Conservation (phyloP, 2,797 vertebrate species). For the Zonotrichia albicollis region DNA sequence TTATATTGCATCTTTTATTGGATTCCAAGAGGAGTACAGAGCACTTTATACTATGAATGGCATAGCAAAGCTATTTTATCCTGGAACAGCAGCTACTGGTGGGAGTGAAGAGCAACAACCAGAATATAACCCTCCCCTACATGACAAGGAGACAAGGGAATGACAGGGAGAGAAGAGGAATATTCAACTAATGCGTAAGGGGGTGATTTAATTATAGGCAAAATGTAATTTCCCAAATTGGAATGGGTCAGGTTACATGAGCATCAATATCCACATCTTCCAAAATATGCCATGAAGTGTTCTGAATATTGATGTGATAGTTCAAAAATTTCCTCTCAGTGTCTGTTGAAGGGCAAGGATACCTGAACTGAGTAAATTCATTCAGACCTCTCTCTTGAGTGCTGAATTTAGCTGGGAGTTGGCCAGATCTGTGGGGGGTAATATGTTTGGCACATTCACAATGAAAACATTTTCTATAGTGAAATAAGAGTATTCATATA, state of each 20-base stretch:
- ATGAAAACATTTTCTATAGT: conserved; percentile 41
- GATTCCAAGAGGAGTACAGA: conserved; percentile 40
- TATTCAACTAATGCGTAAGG: background rate
- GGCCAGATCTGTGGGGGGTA: conserved; percentile 32
- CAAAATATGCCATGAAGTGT: conserved; percentile 16
- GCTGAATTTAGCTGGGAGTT: conserved; percentile 32
- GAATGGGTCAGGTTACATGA: conserved; percentile 19
- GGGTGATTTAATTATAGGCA: conserved; percentile 37
- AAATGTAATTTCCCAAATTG: conserved; percentile 58
- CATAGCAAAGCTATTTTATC: conserved; percentile 44
- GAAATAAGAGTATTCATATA: conserved; percentile 47
- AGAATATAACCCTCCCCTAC: conserved; percentile 19
- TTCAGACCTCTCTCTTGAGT: conserved; percentile 3
- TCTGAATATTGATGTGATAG: conserved; percentile 39
- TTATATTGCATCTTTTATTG: conserved; percentile 50
- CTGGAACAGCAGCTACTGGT: conserved; percentile 59
- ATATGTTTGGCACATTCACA: conserved; percentile 51
- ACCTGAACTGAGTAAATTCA: conserved; percentile 44
- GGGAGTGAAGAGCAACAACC: conserved; percentile 40
- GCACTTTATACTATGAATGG: conserved; percentile 55
- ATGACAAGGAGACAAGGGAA: conserved; percentile 39
- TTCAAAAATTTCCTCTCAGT: background rate
- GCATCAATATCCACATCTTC: conserved; percentile 40
- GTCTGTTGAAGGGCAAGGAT: conserved; percentile 44
- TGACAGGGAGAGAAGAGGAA: conserved; percentile 47